Evolutionary conservation across 2,888 invertebrate species (phyloP).

Genomic region (Campopleginae sp.): DNA sequence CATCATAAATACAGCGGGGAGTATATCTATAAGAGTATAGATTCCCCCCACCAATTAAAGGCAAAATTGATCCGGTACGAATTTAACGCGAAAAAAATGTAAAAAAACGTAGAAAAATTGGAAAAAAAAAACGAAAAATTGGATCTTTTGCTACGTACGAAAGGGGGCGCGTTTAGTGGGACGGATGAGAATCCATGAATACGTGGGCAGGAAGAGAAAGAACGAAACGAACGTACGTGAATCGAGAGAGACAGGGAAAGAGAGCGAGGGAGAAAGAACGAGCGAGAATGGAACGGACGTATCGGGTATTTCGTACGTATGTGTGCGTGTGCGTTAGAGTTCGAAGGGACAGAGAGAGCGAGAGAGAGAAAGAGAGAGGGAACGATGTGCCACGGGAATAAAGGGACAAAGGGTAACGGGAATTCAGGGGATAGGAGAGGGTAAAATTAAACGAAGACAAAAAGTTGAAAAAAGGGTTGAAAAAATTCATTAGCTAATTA

Average conservation of each 20-base stretch:
- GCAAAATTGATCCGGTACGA: slow-evolving; percentile 29
- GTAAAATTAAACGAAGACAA: slow-evolving; percentile 33
- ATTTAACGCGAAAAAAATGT: background rate
- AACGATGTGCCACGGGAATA: slow-evolving; percentile 58
- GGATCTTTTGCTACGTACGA: slow-evolving; percentile 31
- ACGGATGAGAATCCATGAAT: slow-evolving; percentile 27
- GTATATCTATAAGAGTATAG: slow-evolving; percentile 17
- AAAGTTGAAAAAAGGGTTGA: slow-evolving; percentile 14
- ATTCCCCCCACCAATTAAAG: slow-evolving; percentile 38
- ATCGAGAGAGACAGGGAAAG: slow-evolving; percentile 42
- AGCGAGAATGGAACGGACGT: slow-evolving; percentile 55
- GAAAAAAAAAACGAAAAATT: slow-evolving; percentile 12
- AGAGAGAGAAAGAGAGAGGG: background rate
- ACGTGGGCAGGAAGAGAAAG: slow-evolving; percentile 61
- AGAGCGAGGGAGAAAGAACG: slow-evolving; percentile 56
- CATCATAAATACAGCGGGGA: slow-evolving; percentile 1
- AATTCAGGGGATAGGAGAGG: slow-evolving; percentile 45
- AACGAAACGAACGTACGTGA: slow-evolving; percentile 55
- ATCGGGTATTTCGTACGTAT: slow-evolving; percentile 45
- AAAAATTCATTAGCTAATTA: slow-evolving; percentile 28
- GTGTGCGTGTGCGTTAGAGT: slow-evolving; percentile 36
- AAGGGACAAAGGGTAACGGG: slow-evolving; percentile 66
- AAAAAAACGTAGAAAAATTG: slow-evolving; percentile 9
- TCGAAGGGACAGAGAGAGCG: slow-evolving; percentile 58
- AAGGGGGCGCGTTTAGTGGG: slow-evolving; percentile 18